phyloP scores from a whole-genome alignment of 2,888 invertebrate genomes.

The Leucophenga montana region DNA sequence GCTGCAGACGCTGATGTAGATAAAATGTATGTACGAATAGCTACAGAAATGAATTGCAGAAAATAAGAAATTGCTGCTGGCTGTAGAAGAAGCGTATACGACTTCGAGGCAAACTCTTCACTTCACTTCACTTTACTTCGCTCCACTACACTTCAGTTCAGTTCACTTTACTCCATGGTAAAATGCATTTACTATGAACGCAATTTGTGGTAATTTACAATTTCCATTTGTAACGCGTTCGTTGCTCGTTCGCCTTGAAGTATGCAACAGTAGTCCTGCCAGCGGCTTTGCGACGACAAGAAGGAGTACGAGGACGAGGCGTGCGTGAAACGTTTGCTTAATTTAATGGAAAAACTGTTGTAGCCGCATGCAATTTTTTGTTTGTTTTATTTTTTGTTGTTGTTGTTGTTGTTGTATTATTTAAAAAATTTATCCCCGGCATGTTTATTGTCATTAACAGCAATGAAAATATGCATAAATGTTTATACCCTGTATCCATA shows the following conservation, averaged over 20 bases:
- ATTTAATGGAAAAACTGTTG: constrained; percentile 57
- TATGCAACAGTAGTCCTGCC: not conserved
- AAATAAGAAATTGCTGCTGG: too few species aligned
- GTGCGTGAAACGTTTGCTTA: constrained; percentile 47
- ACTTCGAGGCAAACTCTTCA: too few species aligned
- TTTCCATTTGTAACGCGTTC: constrained; percentile 23
- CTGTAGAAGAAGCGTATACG: too few species aligned
- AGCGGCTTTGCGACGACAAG: too few species aligned
- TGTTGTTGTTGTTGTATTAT: not conserved
- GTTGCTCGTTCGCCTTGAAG: not conserved
- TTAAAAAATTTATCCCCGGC: not conserved
- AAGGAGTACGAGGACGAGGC: too few species aligned
- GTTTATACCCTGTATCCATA: too few species aligned
- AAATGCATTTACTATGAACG: not conserved
- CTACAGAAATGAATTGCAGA: constrained; percentile 32
- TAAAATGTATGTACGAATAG: not conserved
- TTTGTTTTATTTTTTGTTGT: not conserved
- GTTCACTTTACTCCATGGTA: too few species aligned
- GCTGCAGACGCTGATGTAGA: not conserved
- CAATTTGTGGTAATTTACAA: constrained; percentile 31
- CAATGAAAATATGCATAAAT: not conserved
- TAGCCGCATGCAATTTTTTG: not conserved
- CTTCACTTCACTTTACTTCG: too few species aligned
- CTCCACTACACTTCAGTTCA: too few species aligned
- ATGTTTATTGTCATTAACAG: not conserved